A percentile compares a stretch with the other conserved stretches of the same genome.
Conservation (phyloP, 2,888 invertebrate genomes). For the Abrostola tripartita region DNA sequence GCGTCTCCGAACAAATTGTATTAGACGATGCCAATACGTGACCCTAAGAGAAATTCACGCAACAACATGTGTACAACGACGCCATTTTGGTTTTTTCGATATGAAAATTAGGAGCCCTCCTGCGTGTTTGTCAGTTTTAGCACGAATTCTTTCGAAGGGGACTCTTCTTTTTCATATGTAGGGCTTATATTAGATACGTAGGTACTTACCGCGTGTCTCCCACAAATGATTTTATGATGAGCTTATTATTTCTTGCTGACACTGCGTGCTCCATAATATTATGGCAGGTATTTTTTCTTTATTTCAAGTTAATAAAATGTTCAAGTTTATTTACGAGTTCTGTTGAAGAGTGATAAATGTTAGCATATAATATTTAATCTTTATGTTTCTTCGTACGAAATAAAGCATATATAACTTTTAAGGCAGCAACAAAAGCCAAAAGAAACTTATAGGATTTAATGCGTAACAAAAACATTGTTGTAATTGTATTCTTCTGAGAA, state of each 20-base stretch:
- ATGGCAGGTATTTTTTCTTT: too few species aligned
- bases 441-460: constrained; percentile 43
- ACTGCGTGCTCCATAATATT: constrained; percentile 6
- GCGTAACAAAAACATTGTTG: constrained; percentile 43
- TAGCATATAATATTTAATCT: too few species aligned
- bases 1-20: constrained; percentile 84
- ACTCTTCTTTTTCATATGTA: constrained; percentile 52
- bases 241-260: constrained; percentile 41
- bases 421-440: constrained; percentile 20
- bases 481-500: constrained; percentile 58
- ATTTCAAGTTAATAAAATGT: too few species aligned
- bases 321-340: too few species aligned
- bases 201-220: constrained; percentile 43
- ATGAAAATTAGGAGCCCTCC: constrained; percentile 73
- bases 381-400: too few species aligned
- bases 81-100: constrained; percentile 72
- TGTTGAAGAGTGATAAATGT: too few species aligned
- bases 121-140: constrained; percentile 61
- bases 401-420: constrained; percentile 7
- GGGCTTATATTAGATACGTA: constrained; percentile 44
- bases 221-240: constrained; percentile 52
- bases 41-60: constrained; percentile 74
- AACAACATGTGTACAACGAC: constrained; percentile 72
- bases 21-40: constrained; percentile 85
- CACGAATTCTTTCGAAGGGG: constrained; percentile 61